Evolutionary conservation across 92 coral and sea anemone genomes (phyloP).

Genomic region (Porites divaricata): DNA sequence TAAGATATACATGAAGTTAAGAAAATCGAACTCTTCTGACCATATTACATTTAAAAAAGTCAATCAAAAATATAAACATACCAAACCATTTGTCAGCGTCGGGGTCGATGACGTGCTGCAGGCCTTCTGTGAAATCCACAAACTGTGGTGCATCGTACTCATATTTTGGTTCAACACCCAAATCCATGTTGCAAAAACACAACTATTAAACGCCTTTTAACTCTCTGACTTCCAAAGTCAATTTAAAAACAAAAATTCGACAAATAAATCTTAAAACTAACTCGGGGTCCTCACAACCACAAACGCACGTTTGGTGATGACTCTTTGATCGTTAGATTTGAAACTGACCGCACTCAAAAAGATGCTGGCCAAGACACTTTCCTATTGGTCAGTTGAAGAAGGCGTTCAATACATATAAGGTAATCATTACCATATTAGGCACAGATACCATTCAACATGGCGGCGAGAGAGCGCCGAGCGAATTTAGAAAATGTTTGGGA

Average conservation of each 20-base stretch:
- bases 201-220: background rate
- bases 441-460: constrained; percentile 69
- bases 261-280: background rate
- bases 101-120: constrained; percentile 47
- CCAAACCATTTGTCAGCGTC: constrained; percentile 94
- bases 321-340: constrained; percentile 33
- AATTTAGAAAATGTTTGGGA: too few species aligned
- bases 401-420: constrained; percentile 37
- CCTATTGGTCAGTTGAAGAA: constrained; percentile 60
- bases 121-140: constrained; percentile 69
- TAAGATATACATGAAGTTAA: background rate
- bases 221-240: background rate
- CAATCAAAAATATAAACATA: constrained; percentile 44
- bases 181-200: constrained; percentile 49
- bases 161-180: constrained; percentile 62
- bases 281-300: background rate
- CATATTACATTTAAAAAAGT: background rate
- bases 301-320: background rate
- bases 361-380: constrained; percentile 31
- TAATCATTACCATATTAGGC: constrained; percentile 63
- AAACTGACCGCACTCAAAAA: constrained; percentile 68
- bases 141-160: constrained; percentile 98
- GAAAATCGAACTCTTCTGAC: background rate
- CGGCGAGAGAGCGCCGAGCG: constrained; percentile 18
- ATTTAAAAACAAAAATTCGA: background rate